Percentiles rank a stretch among this genome's conserved stretches.
Conservation (phyloP, 2,113 vertebrate genomes). For the Plotosus lineatus region DNA sequence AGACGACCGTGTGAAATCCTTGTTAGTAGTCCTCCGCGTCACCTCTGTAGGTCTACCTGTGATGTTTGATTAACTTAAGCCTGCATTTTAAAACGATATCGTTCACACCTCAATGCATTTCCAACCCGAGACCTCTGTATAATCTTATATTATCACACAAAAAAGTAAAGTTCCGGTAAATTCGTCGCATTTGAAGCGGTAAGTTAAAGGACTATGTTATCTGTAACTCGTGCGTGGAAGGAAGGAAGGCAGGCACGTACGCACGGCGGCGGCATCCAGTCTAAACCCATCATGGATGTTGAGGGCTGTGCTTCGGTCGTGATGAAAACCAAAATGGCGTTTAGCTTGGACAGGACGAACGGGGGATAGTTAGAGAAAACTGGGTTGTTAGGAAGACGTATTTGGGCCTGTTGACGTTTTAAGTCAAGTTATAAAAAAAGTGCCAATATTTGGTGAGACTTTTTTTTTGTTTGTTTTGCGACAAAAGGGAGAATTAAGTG, state of each 20-base stretch:
- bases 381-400: slow-evolving; percentile 3
- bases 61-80: slow-evolving; percentile 17
- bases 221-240: slow-evolving; percentile 28
- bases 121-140: background rate
- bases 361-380: slow-evolving; percentile 58
- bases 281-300: slow-evolving; percentile 37
- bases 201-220: slow-evolving; percentile 45
- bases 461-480: background rate
- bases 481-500: slow-evolving; percentile 3
- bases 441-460: slow-evolving; percentile 15
- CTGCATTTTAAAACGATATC: background rate
- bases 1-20: slow-evolving; percentile 39
- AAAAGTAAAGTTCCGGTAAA: background rate
- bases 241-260: slow-evolving; percentile 28
- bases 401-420: background rate
- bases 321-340: slow-evolving; percentile 78
- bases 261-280: slow-evolving; percentile 29
- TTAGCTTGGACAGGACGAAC: slow-evolving; percentile 72
- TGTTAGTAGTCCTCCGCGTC: slow-evolving; percentile 48
- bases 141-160: background rate
- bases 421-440: background rate
- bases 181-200: background rate
- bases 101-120: background rate
- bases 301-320: slow-evolving; percentile 68
- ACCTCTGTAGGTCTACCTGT: slow-evolving; percentile 42